phyloP scores from a whole-genome alignment of 2,113 vertebrate genomes.

The Tonatia bakeri region DNA sequence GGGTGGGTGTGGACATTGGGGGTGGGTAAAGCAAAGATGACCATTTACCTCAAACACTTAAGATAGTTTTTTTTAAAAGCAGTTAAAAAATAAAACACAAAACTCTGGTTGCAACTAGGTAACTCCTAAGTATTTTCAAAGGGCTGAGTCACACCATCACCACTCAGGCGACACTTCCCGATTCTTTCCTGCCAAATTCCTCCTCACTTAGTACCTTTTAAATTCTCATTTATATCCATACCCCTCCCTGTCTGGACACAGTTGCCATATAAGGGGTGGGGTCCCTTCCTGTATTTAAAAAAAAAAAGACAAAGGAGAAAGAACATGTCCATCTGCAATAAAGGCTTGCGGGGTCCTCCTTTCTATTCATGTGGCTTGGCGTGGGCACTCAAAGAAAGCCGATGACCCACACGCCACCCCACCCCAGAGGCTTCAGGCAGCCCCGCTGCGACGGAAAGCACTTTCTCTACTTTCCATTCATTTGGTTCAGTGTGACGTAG shows the following conservation, averaged over 20 bases:
- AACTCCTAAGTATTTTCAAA: constrained; percentile 29
- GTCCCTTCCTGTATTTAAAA: not conserved
- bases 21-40: not conserved
- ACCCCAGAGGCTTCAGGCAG: not conserved
- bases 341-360: not conserved
- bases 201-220: constrained; percentile 29
- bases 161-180: not conserved
- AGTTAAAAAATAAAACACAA: not conserved
- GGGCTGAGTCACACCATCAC: not conserved
- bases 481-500: not conserved
- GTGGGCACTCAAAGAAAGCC: not conserved
- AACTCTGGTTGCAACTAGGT: not conserved
- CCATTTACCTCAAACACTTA: constrained; percentile 18
- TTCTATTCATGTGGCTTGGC: not conserved
- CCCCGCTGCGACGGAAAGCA: not conserved
- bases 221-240: not conserved
- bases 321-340: not conserved
- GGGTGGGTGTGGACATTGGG: not conserved
- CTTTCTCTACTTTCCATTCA: not conserved
- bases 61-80: not conserved
- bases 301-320: not conserved
- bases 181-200: constrained; percentile 5
- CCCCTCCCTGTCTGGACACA: not conserved
- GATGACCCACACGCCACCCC: not conserved
- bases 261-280: not conserved